Evolutionary conservation across 2,113 vertebrate genomes (phyloP).

Genomic region (Herpetotheres cachinnans): DNA sequence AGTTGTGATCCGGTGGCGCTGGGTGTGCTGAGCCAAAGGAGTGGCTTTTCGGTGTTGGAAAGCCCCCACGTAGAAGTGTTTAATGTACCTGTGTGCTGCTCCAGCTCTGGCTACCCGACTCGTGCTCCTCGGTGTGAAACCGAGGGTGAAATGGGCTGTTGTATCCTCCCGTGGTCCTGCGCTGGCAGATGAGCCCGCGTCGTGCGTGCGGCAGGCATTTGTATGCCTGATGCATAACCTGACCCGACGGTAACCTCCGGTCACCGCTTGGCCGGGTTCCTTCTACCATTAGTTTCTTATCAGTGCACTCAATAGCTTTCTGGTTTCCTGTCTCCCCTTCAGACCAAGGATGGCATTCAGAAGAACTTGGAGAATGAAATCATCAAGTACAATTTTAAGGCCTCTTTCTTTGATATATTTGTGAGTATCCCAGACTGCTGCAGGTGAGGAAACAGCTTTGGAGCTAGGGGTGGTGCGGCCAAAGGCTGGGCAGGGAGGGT

Average conservation of each 20-base stretch:
- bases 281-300: background rate
- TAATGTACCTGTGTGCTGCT: background rate
- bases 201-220: background rate
- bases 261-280: background rate
- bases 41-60: background rate
- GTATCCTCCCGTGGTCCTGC: background rate
- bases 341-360: slow-evolving; percentile 84
- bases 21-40: background rate
- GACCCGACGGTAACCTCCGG: background rate
- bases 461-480: fast-evolving
- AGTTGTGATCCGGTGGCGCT: background rate
- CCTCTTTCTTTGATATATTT: slow-evolving; percentile 96
- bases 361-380: slow-evolving; percentile 84
- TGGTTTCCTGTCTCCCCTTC: slow-evolving; percentile 28
- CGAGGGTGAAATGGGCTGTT: background rate
- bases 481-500: background rate
- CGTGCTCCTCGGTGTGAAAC: fast-evolving
- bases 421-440: slow-evolving; percentile 77
- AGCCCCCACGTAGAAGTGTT: background rate
- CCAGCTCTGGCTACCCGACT: background rate
- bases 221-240: background rate
- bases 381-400: slow-evolving; percentile 80
- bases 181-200: background rate
- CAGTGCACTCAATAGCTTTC: background rate
- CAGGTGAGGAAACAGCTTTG: background rate